Evolutionary conservation across 2,797 vertebrate genomes (phyloP).

Genomic region (Anisognathus igniventris): DNA sequence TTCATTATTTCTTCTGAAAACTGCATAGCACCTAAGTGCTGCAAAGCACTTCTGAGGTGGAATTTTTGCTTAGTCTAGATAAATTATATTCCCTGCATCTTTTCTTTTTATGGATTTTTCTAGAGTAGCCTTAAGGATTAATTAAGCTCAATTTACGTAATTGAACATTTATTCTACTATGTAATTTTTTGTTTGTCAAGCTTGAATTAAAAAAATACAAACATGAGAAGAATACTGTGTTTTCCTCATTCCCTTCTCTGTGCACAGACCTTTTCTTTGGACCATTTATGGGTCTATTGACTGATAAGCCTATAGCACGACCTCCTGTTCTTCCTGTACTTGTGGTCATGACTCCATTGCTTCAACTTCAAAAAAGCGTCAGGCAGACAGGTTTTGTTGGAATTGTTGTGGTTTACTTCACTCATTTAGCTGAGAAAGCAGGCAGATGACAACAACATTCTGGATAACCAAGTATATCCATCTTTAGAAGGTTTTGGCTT

Average conservation of each 20-base stretch:
- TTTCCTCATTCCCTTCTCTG: background rate
- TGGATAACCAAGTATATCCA: background rate
- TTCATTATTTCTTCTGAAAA: background rate
- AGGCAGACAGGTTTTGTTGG: background rate
- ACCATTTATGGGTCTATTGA: background rate
- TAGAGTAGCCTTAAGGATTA: background rate
- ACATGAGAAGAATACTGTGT: background rate
- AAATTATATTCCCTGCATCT: background rate
- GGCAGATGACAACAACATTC: background rate
- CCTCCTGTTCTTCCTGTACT: background rate
- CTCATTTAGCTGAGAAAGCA: background rate
- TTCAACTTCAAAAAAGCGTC: background rate
- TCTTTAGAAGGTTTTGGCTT: background rate
- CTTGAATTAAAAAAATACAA: background rate
- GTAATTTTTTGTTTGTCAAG: background rate
- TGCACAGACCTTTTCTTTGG: background rate
- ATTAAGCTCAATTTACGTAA: background rate
- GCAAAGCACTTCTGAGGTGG: background rate
- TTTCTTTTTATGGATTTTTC: background rate
- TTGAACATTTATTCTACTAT: background rate
- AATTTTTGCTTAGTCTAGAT: background rate
- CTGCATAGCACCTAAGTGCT: background rate
- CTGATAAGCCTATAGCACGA: background rate
- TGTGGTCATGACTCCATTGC: background rate
- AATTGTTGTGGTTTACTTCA: background rate